Evolutionary conservation across 1,140 invertebrate genomes (phyloP).

Genomic region (Eriocheir sinensis): DNA sequence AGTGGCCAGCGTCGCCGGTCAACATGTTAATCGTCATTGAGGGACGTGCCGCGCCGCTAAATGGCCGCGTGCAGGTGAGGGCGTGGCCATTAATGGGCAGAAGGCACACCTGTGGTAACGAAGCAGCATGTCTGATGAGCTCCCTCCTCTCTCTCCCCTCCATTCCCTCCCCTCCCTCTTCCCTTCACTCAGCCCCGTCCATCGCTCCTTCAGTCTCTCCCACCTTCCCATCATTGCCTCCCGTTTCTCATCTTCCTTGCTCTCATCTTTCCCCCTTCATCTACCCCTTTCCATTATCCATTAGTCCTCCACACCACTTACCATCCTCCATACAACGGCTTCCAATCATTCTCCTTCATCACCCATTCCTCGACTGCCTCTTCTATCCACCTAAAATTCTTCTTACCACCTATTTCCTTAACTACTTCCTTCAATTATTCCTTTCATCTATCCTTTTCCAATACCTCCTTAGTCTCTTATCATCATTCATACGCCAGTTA

Average conservation of each 20-base stretch:
- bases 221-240: not conserved
- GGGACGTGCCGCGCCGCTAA: slow-evolving; percentile 37
- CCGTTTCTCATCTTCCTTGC: not conserved
- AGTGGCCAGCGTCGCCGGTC: slow-evolving; percentile 29
- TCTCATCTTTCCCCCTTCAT: too few species aligned
- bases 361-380: too few species aligned
- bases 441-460: too few species aligned
- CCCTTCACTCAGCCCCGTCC: not conserved
- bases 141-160: not conserved
- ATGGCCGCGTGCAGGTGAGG: slow-evolving; percentile 35
- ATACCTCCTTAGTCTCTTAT: too few species aligned
- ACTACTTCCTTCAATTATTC: too few species aligned
- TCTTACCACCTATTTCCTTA: too few species aligned
- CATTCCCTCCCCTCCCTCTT: not conserved
- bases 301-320: not conserved
- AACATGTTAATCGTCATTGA: slow-evolving; percentile 58
- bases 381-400: too few species aligned
- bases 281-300: not conserved
- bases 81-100: slow-evolving; percentile 29
- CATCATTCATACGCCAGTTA: too few species aligned
- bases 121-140: not conserved
- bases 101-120: slow-evolving; percentile 35
- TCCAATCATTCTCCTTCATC: too few species aligned
- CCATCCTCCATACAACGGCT: not conserved
- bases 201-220: not conserved